Conservation (phyloP, 2,113 vertebrate species). For the Mobula hypostoma region DNA sequence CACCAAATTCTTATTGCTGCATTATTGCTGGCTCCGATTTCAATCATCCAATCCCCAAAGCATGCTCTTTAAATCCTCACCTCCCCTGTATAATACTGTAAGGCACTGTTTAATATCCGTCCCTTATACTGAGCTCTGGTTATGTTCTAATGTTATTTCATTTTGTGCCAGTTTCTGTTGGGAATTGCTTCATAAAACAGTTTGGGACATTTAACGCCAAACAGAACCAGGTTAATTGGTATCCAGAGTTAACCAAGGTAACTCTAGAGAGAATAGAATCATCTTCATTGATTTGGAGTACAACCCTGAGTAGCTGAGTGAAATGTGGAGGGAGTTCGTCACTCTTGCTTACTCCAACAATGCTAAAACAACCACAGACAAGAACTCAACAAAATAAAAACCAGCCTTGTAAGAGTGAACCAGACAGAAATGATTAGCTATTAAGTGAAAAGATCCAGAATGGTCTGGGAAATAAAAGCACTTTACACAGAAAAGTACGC, state of each 20-base stretch:
- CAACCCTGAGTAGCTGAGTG: not conserved
- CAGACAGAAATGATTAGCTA: not conserved
- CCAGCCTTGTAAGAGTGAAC: not conserved
- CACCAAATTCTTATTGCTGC: not conserved
- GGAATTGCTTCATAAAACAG: not conserved
- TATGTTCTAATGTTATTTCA: not conserved
- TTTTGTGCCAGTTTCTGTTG: not conserved
- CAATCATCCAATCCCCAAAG: too few species aligned
- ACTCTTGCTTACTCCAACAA: not conserved
- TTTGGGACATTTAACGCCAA: not conserved
- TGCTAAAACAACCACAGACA: not conserved
- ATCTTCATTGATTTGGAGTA: not conserved
- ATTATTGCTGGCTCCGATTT: not conserved
- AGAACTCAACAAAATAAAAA: not conserved
- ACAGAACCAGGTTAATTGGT: not conserved
- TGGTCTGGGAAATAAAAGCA: not conserved
- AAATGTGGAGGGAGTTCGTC: not conserved
- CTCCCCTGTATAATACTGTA: not conserved
- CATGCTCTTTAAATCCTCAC: not conserved
- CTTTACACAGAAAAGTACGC: not conserved
- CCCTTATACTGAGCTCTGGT: not conserved
- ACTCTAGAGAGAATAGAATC: not conserved
- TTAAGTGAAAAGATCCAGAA: not conserved
- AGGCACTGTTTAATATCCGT: not conserved
- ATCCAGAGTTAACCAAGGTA: not conserved